phyloP scores from a whole-genome alignment of 1,140 invertebrate species.

The Plectus sambesii region DNA sequence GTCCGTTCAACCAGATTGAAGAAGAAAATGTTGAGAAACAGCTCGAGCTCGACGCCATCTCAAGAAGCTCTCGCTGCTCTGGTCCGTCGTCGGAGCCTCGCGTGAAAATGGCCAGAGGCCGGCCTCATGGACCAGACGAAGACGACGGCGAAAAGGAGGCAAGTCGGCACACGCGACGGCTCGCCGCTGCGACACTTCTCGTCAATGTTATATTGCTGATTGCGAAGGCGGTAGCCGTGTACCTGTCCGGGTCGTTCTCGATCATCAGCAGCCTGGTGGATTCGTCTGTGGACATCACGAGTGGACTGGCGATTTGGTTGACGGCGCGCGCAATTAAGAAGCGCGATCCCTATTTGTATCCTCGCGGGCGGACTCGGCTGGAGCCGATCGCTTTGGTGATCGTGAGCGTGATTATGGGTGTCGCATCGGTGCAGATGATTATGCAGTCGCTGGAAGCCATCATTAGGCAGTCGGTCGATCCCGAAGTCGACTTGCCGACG shows the following conservation, averaged over 20 bases:
- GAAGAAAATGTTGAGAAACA: conserved; percentile 3
- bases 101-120: too few species aligned
- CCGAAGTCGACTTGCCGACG: conserved; percentile 34
- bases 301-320: conserved; percentile 47
- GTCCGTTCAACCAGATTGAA: conserved; percentile 8
- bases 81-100: too few species aligned
- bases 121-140: too few species aligned
- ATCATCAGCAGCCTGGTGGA: conserved; percentile 51
- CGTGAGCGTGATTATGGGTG: conserved; percentile 49
- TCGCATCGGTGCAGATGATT: conserved; percentile 48
- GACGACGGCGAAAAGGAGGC: conserved; percentile 10
- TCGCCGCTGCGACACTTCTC: conserved; percentile 34
- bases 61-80: too few species aligned
- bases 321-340: conserved; percentile 47
- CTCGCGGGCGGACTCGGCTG: conserved; percentile 48
- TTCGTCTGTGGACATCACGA: conserved; percentile 48
- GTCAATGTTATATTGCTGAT: conserved; percentile 44
- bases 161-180: conserved; percentile 1
- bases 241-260: conserved; percentile 49
- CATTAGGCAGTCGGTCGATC: conserved; percentile 30
- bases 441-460: conserved; percentile 45
- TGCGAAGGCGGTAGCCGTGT: conserved; percentile 47
- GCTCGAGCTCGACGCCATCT: too few species aligned
- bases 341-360: conserved; percentile 48
- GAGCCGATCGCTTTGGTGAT: conserved; percentile 49